phyloP scores from a whole-genome alignment of 2,888 invertebrate genomes.

The Mystacides longicornis region DNA sequence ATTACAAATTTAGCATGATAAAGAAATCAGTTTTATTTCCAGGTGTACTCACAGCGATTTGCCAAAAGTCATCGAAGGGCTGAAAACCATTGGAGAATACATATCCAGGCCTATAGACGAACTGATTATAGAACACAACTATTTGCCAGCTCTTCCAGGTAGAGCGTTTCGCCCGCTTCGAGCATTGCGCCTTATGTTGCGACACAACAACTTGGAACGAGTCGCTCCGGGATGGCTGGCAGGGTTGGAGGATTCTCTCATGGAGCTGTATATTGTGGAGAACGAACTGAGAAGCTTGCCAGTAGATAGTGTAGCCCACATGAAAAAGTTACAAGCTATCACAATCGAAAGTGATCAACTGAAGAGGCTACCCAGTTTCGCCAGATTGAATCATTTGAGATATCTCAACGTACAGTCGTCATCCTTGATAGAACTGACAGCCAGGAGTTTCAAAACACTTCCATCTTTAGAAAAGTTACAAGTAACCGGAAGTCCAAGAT shows the following conservation, averaged over 20 bases:
- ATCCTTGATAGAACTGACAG: slow-evolving; percentile 56
- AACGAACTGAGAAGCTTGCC: slow-evolving; percentile 73
- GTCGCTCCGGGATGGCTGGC: slow-evolving; percentile 76
- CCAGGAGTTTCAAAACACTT: slow-evolving; percentile 62
- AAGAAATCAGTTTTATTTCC: slow-evolving; percentile 28
- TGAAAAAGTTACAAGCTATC: slow-evolving; percentile 72
- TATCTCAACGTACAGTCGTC: slow-evolving; percentile 68
- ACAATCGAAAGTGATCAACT: slow-evolving; percentile 72
- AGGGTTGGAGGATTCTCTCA: slow-evolving; percentile 65
- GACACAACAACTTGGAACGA: slow-evolving; percentile 75
- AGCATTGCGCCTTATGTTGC: slow-evolving; percentile 71
- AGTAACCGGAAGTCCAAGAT: slow-evolving; percentile 59
- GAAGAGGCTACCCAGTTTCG: slow-evolving; percentile 67
- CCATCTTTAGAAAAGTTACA: slow-evolving; percentile 68
- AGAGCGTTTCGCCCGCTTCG: slow-evolving; percentile 69
- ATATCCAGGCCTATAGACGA: slow-evolving; percentile 72
- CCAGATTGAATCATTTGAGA: slow-evolving; percentile 61
- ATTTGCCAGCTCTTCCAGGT: slow-evolving; percentile 77
- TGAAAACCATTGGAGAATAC: slow-evolving; percentile 60
- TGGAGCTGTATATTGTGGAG: slow-evolving; percentile 81
- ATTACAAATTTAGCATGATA: not conserved
- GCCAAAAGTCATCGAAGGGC: slow-evolving; percentile 64
- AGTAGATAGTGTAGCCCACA: slow-evolving; percentile 65
- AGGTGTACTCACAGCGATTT: slow-evolving; percentile 92
- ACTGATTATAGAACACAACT: slow-evolving; percentile 80